Percentiles rank a stretch among this genome's conserved stretches.
Evolutionary conservation across 2,888 invertebrate genomes (phyloP).

Genomic region (Archips xylosteana): DNA sequence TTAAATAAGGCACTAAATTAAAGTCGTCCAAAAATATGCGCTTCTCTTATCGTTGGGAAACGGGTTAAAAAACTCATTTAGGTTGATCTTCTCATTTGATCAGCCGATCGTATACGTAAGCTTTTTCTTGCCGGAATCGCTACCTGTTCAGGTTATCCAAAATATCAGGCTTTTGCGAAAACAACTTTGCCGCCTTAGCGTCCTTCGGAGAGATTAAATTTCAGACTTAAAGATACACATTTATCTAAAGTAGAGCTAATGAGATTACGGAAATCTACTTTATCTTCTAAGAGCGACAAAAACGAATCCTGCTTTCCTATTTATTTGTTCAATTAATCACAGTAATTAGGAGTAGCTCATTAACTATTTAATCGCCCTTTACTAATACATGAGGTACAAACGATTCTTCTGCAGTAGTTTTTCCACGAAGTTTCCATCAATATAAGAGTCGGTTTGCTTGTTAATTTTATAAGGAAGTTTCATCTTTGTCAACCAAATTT

Average conservation of each 20-base stretch:
- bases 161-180: not conserved
- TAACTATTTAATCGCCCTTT: not conserved
- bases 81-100: not conserved
- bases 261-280: not conserved
- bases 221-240: not conserved
- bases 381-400: not conserved
- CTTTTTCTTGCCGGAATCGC: not conserved
- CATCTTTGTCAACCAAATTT: no score
- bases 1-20: no score
- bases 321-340: not conserved
- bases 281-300: not conserved
- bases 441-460: no score
- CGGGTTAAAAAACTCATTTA: no score
- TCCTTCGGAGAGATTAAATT: not conserved
- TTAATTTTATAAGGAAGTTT: no score
- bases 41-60: no score
- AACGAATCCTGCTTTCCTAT: not conserved
- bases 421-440: no score
- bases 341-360: slow-evolving; percentile 1
- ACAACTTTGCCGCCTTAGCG: not conserved
- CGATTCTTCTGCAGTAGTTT: no score
- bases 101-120: not conserved
- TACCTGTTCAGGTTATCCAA: not conserved
- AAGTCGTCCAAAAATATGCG: no score
- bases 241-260: not conserved